Conservation (phyloP, 2,113 vertebrate species). For the Pomatorhinus ruficollis region DNA sequence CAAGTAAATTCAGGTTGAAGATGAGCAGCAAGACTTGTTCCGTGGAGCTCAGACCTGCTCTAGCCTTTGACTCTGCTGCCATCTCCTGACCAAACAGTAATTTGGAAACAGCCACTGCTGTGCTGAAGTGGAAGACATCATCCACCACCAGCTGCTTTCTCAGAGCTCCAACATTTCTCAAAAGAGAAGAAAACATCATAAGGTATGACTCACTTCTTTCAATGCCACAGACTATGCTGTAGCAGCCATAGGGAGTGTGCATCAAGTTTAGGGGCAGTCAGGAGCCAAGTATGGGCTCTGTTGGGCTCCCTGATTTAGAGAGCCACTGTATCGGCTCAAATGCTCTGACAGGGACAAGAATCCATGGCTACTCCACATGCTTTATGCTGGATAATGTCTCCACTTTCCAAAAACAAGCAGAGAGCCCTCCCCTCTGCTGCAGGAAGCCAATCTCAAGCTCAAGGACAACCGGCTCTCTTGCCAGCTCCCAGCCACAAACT, state of each 20-base stretch:
- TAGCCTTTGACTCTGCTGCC: constrained; percentile 38
- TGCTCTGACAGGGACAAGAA: neutral
- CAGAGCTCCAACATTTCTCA: neutral
- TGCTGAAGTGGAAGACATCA: neutral
- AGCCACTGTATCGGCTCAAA: neutral
- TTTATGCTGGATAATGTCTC: neutral
- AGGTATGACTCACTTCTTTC: neutral
- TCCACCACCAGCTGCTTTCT: neutral
- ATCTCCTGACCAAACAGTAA: constrained; percentile 21
- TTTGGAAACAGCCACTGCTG: neutral
- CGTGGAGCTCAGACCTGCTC: neutral
- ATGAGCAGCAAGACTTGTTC: neutral
- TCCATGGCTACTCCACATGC: neutral
- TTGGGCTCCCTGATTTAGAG: neutral
- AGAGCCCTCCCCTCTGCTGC: neutral
- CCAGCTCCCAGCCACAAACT: constrained; percentile 10
- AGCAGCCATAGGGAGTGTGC: neutral
- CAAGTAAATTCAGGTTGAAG: neutral
- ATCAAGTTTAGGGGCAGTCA: neutral
- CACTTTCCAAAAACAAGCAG: neutral
- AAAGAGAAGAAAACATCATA: neutral
- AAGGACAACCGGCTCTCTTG: neutral
- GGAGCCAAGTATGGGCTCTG: neutral
- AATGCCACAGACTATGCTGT: neutral
- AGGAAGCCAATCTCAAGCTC: constrained; percentile 39